Percentiles rank a stretch among this genome's conserved stretches.
Conservation (phyloP, 1,140 invertebrate species). For the Temnothorax longispinosus region DNA sequence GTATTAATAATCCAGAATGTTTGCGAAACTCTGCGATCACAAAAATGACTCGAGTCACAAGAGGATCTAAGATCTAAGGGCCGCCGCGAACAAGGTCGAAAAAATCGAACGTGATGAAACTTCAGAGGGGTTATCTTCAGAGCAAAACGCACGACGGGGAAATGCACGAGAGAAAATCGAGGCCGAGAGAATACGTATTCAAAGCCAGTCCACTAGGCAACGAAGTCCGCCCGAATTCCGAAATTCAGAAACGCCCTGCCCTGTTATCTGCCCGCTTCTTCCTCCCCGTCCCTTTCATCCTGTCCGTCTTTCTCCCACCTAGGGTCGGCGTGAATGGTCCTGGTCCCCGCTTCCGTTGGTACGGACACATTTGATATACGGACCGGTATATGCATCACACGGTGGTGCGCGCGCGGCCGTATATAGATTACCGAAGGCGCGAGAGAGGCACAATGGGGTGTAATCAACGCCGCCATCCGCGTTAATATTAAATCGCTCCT, state of each 20-base stretch:
- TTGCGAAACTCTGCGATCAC: not conserved
- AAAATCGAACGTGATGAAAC: slow-evolving; percentile 25
- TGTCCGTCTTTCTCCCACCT: not conserved
- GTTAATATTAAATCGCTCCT: slow-evolving; percentile 82
- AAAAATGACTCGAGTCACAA: not conserved
- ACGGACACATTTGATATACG: slow-evolving; percentile 82
- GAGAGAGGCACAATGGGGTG: slow-evolving; percentile 81
- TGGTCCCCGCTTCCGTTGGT: slow-evolving; percentile 79
- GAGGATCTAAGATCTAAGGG: not conserved
- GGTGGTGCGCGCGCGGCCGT: slow-evolving; percentile 68
- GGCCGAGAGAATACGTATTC: slow-evolving; percentile 53
- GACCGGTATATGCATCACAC: slow-evolving; percentile 79
- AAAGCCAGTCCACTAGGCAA: slow-evolving; percentile 59
- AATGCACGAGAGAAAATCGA: not conserved
- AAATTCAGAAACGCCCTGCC: slow-evolving; percentile 60
- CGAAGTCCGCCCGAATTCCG: slow-evolving; percentile 62
- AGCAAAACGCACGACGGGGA: not conserved
- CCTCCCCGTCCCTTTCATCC: not conserved
- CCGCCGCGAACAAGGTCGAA: not conserved
- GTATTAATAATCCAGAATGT: not conserved
- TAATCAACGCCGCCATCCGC: slow-evolving; percentile 79
- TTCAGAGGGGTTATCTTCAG: not conserved
- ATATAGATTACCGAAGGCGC: slow-evolving; percentile 83
- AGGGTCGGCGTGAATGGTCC: slow-evolving; percentile 50
- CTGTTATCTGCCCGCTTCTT: slow-evolving; percentile 50